phyloP scores from a whole-genome alignment of 1,140 invertebrate species.

The Daktulosphaira vitifoliae region DNA sequence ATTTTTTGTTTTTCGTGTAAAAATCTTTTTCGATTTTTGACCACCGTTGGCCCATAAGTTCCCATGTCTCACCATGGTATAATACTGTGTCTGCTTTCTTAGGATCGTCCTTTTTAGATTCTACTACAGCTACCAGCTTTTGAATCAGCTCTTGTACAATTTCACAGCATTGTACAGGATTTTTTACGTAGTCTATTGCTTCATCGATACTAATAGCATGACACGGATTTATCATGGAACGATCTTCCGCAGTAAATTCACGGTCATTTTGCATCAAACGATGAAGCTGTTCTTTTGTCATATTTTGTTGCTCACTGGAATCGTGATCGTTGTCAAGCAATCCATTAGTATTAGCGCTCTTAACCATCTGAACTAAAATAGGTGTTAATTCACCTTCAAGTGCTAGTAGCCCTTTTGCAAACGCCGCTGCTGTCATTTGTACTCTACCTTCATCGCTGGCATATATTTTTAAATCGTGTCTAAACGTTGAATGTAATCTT shows the following conservation, averaged over 20 bases:
- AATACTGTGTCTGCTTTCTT: constrained; percentile 84
- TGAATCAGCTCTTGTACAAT: constrained; percentile 79
- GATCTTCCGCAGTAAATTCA: constrained; percentile 80
- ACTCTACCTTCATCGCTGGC: constrained; percentile 98
- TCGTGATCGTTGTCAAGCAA: constrained; percentile 96
- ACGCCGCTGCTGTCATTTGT: constrained; percentile 99
- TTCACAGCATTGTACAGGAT: constrained; percentile 89
- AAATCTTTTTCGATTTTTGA: constrained; percentile 99
- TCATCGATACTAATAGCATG: constrained; percentile 75
- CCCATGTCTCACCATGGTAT: constrained; percentile 98
- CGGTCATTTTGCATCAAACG: constrained; percentile 84
- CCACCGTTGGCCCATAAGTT: constrained; percentile 95
- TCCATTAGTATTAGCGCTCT: constrained; percentile 97
- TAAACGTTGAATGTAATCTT: constrained; percentile 92
- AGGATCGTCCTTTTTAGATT: constrained; percentile 73
- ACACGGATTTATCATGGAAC: constrained; percentile 79
- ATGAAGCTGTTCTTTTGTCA: constrained; percentile 91
- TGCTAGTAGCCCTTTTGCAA: constrained; percentile 94
- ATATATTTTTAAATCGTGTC: constrained; percentile 99
- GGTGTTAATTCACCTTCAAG: constrained; percentile 97
- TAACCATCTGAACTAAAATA: constrained; percentile 99
- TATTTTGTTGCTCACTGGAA: constrained; percentile 89
- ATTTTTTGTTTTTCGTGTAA: constrained; percentile 79
- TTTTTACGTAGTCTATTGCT: constrained; percentile 91
- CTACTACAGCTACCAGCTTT: constrained; percentile 74